Percentiles rank a stretch among this genome's conserved stretches.
Conservation (phyloP, 2,113 vertebrate species). For the Oreochromis aureus region DNA sequence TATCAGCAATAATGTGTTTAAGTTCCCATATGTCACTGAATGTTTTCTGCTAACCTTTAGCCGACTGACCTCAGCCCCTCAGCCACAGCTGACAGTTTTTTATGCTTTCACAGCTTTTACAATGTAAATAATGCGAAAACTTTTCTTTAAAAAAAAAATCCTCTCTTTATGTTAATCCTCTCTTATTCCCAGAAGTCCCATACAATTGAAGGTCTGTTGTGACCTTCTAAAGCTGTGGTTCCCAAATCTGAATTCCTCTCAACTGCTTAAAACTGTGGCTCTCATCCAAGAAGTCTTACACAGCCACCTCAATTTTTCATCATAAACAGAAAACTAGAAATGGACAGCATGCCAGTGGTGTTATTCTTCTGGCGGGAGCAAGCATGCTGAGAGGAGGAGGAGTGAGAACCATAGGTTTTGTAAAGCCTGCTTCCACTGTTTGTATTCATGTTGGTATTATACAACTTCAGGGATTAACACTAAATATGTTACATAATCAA, state of each 20-base stretch:
- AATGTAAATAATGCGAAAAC: conserved; percentile 1
- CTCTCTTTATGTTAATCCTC: conserved; percentile 18
- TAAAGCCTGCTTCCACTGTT: not conserved
- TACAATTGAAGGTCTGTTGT: conserved; percentile 53
- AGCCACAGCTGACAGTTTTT: conserved; percentile 2
- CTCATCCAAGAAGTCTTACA: conserved; percentile 3
- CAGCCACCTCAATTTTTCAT: not conserved
- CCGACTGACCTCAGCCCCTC: not conserved
- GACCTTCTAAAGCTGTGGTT: conserved; percentile 29
- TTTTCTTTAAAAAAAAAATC: not conserved
- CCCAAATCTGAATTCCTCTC: conserved; percentile 34
- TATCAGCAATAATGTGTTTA: not conserved
- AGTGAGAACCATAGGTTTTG: not conserved
- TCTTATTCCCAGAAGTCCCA: not conserved
- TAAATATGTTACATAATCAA: conserved; percentile 32
- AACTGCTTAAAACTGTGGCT: conserved; percentile 23
- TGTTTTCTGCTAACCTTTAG: not conserved
- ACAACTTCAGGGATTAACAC: conserved; percentile 6
- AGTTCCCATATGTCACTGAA: not conserved
- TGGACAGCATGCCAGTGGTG: not conserved
- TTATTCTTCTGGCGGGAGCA: not conserved
- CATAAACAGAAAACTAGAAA: not conserved
- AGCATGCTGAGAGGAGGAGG: not conserved
- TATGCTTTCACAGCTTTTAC: not conserved
- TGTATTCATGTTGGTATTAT: conserved; percentile 5